These are phyloP conservation scores for Lasius platythorax DNA, from an alignment of 2,888 invertebrate genomes.

Conservation along the genomic window DNA sequence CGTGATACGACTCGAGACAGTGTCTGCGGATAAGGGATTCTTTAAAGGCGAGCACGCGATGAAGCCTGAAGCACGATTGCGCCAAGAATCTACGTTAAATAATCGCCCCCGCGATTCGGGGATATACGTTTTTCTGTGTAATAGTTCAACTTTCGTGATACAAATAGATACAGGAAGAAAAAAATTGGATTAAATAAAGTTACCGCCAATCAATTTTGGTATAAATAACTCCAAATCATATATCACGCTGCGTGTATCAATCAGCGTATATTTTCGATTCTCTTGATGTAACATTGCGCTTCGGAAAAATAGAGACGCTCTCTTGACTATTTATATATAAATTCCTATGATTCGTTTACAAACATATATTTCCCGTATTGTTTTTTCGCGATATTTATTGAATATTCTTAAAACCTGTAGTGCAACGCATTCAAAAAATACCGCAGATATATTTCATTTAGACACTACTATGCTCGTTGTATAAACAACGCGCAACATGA, in stretches of 20 bases:
- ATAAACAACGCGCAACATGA: conserved; percentile 45
- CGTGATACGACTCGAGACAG: not conserved
- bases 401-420: conserved; percentile 46
- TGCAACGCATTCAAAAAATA: conserved; percentile 40
- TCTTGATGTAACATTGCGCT: not conserved
- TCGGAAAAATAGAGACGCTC: not conserved
- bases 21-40: not conserved
- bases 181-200: not conserved
- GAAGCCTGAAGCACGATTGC: not conserved
- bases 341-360: not conserved
- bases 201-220: not conserved
- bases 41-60: not conserved
- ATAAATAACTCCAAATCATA: not conserved
- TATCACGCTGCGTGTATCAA: not conserved
- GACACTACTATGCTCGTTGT: conserved; percentile 33
- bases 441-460: conserved; percentile 49
- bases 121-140: conserved; percentile 1
- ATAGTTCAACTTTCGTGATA: not conserved
- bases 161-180: not conserved
- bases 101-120: not conserved
- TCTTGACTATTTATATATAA: conserved; percentile 12
- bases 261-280: not conserved
- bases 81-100: not conserved
- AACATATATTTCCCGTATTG: not conserved
- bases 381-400: conserved; percentile 31